A percentile compares a stretch with the other conserved stretches of the same genome.
Evolutionary conservation across 2,888 invertebrate genomes (phyloP).

Genomic region (Lordiphosa fenestrarum): DNA sequence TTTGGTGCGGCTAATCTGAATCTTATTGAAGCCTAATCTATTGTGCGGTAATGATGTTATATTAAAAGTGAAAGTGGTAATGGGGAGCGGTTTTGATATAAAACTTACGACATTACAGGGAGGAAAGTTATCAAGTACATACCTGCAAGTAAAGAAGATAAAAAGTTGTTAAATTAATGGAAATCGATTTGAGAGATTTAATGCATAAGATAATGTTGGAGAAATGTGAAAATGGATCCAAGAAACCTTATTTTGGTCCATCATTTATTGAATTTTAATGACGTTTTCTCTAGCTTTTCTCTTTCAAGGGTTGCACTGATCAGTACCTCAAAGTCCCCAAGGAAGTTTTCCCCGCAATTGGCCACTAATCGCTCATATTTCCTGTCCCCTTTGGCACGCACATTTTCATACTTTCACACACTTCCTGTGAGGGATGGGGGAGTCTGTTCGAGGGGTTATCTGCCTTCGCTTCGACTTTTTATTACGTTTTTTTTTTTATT

Average conservation of each 20-base stretch:
- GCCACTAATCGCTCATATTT: neutral
- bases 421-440: too few species aligned
- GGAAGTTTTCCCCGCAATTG: conserved; percentile 9
- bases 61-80: conserved; percentile 26
- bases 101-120: neutral
- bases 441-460: neutral
- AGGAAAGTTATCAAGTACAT: neutral
- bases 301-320: too few species aligned
- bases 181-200: too few species aligned
- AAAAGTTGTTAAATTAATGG: neutral
- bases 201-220: too few species aligned
- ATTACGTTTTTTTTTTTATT: conserved; percentile 36
- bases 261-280: too few species aligned
- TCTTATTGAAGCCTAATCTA: conserved; percentile 16
- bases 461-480: conserved; percentile 9
- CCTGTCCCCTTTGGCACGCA: conserved; percentile 25
- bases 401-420: too few species aligned
- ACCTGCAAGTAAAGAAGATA: conserved; percentile 1
- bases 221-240: too few species aligned
- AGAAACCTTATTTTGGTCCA: too few species aligned
- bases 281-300: too few species aligned
- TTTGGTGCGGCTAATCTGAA: conserved; percentile 31
- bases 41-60: conserved; percentile 25
- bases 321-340: neutral
- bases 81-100: neutral